A percentile compares a stretch with the other conserved stretches of the same genome.
Conservation (phyloP, 1,140 invertebrate genomes). For the Hetaerina americana region DNA sequence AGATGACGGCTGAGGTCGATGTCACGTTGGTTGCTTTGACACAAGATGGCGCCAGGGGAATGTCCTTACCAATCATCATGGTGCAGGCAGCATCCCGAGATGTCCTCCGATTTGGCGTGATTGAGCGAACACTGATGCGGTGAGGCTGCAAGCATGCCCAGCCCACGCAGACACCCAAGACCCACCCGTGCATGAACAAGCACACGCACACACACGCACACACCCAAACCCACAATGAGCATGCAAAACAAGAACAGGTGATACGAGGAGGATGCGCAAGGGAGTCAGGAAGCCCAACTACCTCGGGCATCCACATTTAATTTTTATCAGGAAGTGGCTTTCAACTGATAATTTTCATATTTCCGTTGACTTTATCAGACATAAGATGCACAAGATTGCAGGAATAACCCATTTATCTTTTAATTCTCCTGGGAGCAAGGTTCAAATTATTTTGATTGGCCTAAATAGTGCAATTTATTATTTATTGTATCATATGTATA, state of each 20-base stretch:
- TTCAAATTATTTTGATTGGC: too few species aligned
- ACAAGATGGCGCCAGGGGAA: constrained; percentile 78
- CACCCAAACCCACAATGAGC: not conserved
- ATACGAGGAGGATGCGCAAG: not conserved
- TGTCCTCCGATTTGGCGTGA: constrained; percentile 75
- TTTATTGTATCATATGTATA: too few species aligned
- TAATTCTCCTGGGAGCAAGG: too few species aligned
- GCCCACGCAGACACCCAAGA: not conserved
- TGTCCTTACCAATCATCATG: constrained; percentile 91
- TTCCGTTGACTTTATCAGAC: too few species aligned
- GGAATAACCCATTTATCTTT: too few species aligned
- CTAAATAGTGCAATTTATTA: too few species aligned
- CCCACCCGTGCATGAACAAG: not conserved
- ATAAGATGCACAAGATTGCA: too few species aligned
- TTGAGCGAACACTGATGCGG: constrained; percentile 87
- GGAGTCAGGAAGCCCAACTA: too few species aligned
- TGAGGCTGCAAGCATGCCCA: constrained; percentile 57
- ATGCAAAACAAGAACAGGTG: not conserved
- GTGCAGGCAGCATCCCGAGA: constrained; percentile 91
- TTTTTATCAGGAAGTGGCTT: too few species aligned
- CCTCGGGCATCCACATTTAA: too few species aligned
- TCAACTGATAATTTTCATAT: too few species aligned
- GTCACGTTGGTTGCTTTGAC: constrained; percentile 83
- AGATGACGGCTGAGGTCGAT: constrained; percentile 88
- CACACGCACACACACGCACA: not conserved